These are phyloP conservation scores for Proisotoma minuta DNA, from an alignment of 2,888 invertebrate genomes.

Conservation along the genomic window DNA sequence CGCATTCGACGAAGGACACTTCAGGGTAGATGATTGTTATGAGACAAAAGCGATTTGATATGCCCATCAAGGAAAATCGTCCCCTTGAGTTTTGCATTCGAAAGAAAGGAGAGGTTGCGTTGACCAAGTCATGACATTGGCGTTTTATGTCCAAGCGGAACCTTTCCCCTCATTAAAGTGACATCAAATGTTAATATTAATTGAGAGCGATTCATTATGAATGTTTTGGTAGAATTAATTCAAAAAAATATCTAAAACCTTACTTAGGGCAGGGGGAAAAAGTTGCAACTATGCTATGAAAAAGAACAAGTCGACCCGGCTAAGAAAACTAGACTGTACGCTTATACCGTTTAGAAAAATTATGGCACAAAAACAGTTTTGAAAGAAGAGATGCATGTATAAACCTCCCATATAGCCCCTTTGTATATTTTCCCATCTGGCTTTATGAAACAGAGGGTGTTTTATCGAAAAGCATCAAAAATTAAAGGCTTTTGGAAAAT, in stretches of 20 bases:
- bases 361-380: slow-evolving; percentile 17
- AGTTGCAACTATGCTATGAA: slow-evolving; percentile 27
- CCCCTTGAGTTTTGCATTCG: not conserved
- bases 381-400: slow-evolving; percentile 16
- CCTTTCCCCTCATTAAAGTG: slow-evolving; percentile 18
- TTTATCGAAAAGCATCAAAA: slow-evolving; percentile 7
- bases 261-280: slow-evolving; percentile 7
- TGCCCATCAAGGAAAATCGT: not conserved
- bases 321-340: not conserved
- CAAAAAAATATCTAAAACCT: not conserved
- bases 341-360: slow-evolving; percentile 3
- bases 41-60: not conserved
- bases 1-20: not conserved
- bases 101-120: not conserved
- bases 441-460: slow-evolving; percentile 21
- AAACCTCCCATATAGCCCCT: slow-evolving; percentile 21
- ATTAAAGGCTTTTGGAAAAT: slow-evolving; percentile 19
- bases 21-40: not conserved
- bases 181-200: slow-evolving; percentile 26
- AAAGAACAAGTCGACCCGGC: slow-evolving; percentile 15
- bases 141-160: slow-evolving; percentile 15
- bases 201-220: slow-evolving; percentile 4
- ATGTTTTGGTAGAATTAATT: not conserved
- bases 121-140: slow-evolving; percentile 22
- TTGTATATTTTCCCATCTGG: slow-evolving; percentile 31